These are phyloP conservation scores for Xestia sexstrigata DNA, from an alignment of 2,888 invertebrate genomes.

Conservation along the genomic window DNA sequence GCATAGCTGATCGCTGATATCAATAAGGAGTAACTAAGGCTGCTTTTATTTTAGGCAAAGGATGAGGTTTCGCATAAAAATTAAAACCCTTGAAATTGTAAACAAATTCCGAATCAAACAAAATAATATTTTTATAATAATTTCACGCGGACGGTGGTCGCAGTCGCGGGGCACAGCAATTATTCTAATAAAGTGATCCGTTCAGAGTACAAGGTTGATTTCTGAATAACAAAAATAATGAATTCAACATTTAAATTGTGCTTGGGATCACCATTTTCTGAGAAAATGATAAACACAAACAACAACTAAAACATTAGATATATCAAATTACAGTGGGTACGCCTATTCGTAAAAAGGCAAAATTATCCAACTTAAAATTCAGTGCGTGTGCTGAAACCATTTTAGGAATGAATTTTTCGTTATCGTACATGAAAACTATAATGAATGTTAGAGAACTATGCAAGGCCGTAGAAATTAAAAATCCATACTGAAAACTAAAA, in stretches of 20 bases:
- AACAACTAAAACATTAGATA: background rate
- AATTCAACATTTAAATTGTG: background rate
- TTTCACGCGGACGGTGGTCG: too few species aligned
- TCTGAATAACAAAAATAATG: background rate
- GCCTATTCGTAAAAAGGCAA: constrained; percentile 2
- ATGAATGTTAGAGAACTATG: constrained; percentile 25
- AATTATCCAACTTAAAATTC: constrained; percentile 24
- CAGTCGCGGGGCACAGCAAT: too few species aligned
- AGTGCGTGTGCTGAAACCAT: constrained; percentile 33
- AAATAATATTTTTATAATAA: too few species aligned
- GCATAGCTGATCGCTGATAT: too few species aligned
- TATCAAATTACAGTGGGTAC: background rate
- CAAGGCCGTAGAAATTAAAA: constrained; percentile 21
- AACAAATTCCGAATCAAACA: too few species aligned
- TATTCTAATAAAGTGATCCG: background rate
- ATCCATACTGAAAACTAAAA: background rate
- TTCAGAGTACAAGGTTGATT: background rate
- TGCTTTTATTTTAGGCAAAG: too few species aligned
- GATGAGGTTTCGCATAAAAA: too few species aligned
- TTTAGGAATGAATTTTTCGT: constrained; percentile 22
- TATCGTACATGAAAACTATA: constrained; percentile 38
- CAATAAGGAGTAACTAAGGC: too few species aligned
- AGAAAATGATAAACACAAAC: background rate
- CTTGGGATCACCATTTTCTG: background rate
- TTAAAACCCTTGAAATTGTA: too few species aligned